Evolutionary conservation across 2,888 invertebrate species (phyloP).

Genomic region (Disparrhopalites patrizii): DNA sequence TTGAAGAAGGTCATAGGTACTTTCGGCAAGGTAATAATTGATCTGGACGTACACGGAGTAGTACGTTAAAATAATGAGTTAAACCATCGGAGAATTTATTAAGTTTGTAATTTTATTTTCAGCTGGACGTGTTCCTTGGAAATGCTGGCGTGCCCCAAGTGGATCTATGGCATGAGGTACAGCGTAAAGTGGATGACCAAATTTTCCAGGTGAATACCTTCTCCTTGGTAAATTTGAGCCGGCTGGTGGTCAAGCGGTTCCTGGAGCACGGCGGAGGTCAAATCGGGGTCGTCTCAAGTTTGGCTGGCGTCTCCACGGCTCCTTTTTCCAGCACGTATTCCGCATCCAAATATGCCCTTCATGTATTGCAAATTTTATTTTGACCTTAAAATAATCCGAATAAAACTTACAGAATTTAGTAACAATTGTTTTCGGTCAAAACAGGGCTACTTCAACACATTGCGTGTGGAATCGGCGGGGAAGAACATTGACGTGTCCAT

Average conservation of each 20-base stretch:
- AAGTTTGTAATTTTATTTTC: conserved; percentile 33
- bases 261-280: conserved; percentile 59
- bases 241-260: conserved; percentile 66
- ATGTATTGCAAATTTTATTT: too few species aligned
- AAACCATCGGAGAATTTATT: too few species aligned
- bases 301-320: conserved; percentile 65
- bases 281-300: conserved; percentile 69
- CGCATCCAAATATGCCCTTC: conserved; percentile 71
- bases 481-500: conserved; percentile 62
- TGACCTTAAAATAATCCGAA: too few species aligned
- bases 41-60: too few species aligned
- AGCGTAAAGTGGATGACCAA: conserved; percentile 66
- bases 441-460: conserved; percentile 68
- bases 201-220: conserved; percentile 70
- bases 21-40: conserved; percentile 59
- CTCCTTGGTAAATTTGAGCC: conserved; percentile 64
- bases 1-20: conserved; percentile 62
- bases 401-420: too few species aligned
- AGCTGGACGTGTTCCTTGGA: conserved; percentile 71
- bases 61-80: too few species aligned
- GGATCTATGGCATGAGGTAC: conserved; percentile 66
- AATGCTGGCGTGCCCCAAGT: conserved; percentile 79
- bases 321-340: conserved; percentile 68
- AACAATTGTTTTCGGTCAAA: too few species aligned
- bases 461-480: conserved; percentile 61